Evolutionary conservation across 2,888 invertebrate species (phyloP), one percentile per base, ranked within the genome.

Genomic region (Agapostemon virescens): DNA sequence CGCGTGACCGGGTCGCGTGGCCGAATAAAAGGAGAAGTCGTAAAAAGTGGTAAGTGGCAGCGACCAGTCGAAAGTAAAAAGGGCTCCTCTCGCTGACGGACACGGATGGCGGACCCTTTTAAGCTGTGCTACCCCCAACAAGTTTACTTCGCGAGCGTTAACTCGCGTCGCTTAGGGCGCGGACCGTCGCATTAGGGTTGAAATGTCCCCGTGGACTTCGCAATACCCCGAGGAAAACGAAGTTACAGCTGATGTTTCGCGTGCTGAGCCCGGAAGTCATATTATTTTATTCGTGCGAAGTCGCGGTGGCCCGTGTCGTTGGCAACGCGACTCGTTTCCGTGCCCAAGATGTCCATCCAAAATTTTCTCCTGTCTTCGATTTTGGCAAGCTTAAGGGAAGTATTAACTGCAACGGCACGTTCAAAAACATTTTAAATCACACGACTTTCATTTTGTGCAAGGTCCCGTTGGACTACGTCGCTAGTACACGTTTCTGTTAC

Each of bases 281-380:
- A 85, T 90, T 89, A 90, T 89, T 90, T 90, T 89, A 90, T 90
- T 90, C 89, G 88, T 89, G 87, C 85, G 82, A 68, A 74, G 85
- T 82, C 83, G 83, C 83, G 81, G 45, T 15, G 26, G 23, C 55
- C 79, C 58, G 74, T 73, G 52, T 17, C 67, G 85, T 84, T 73
- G 75, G 76, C 82, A 69, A 79, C 84, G 70, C 70, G 84, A 85
- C 81, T 87, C 88, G 90, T 89, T 90, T 90, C 88, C 88, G 89
- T 90, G 89, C 89, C 89, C 89, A 89, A 90, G 89, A 84, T 79
- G 81, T 78, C 81, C 64, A 33, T 33, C 5, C 33, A 33, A 38
- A 38, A 38, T 38, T 13, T 38, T n/a, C n/a, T 33, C 2, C 33
- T 33, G 33, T n/a, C n/a, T n/a, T n/a, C n/a, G n/a, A n/a, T n/a